Evolutionary conservation across 2,797 vertebrate genomes (phyloP).

Genomic region (Paratrypauchen microcephalus): DNA sequence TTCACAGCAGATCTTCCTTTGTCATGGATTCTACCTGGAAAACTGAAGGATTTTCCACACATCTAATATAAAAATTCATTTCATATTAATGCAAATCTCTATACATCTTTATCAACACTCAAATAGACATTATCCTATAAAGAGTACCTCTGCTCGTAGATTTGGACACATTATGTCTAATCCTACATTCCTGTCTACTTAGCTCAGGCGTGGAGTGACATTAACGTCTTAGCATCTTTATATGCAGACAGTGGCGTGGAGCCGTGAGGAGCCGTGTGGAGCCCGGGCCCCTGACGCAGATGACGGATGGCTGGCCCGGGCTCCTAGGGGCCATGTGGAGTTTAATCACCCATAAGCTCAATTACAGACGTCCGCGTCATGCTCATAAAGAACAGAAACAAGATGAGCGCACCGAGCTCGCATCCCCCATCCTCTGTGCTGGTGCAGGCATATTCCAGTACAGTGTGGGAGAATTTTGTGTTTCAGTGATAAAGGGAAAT

Average conservation of each 20-base stretch:
- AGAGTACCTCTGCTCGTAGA: conserved; percentile 6
- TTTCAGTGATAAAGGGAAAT: background rate
- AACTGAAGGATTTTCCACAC: no score
- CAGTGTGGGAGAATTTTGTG: background rate
- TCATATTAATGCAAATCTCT: background rate
- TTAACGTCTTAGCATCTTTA: conserved; percentile 30
- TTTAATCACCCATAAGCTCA: conserved; percentile 87
- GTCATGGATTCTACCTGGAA: no score
- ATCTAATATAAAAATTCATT: background rate
- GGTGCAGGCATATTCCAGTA: background rate
- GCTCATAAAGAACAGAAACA: conserved; percentile 83
- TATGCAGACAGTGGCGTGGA: conserved; percentile 22
- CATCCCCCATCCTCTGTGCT: background rate
- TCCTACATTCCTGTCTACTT: background rate
- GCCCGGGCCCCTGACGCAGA: conserved; percentile 41
- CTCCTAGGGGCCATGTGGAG: conserved; percentile 81
- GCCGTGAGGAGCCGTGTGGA: conserved; percentile 21
- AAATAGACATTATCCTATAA: background rate
- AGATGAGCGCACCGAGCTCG: conserved; percentile 68
- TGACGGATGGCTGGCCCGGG: conserved; percentile 77
- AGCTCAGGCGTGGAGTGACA: conserved; percentile 7
- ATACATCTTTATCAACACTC: background rate
- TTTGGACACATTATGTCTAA: conserved; percentile 7
- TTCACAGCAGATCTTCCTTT: no score
- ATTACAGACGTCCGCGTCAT: conserved; percentile 81